These are phyloP conservation scores for Cerastis rubricosa DNA, from an alignment of 2,888 invertebrate genomes.

Conservation along the genomic window DNA sequence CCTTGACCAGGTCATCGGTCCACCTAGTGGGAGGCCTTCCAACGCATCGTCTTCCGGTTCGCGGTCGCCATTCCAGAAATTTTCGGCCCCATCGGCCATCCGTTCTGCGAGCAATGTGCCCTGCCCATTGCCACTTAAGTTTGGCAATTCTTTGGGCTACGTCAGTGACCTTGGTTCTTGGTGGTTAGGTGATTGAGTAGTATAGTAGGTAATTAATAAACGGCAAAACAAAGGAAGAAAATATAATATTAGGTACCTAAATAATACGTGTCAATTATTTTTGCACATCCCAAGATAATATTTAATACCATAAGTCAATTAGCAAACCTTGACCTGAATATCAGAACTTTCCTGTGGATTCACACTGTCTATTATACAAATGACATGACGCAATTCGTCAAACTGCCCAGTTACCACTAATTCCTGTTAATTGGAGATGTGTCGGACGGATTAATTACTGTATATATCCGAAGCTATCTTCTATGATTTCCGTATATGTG, in stretches of 20 bases:
- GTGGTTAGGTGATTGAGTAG: background rate
- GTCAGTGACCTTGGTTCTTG: too few species aligned
- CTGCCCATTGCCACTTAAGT: too few species aligned
- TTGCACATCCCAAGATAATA: background rate
- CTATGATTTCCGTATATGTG: background rate
- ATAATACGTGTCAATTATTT: background rate
- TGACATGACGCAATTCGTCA: background rate
- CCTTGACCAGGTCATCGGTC: too few species aligned
- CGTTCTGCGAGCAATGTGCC: too few species aligned
- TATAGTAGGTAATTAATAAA: background rate
- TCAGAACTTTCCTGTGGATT: background rate
- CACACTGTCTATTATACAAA: conserved; percentile 2
- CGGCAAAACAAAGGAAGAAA: background rate
- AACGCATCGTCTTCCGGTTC: too few species aligned
- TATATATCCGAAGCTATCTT: background rate
- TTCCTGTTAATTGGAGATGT: conserved; percentile 17
- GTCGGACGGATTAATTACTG: conserved; percentile 3
- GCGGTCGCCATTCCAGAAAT: too few species aligned
- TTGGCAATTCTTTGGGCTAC: too few species aligned
- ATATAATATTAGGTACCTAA: background rate
- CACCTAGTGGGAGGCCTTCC: too few species aligned
- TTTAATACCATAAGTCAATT: background rate
- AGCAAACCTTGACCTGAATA: conserved; percentile 19
- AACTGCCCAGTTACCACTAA: conserved; percentile 15
- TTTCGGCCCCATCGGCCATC: too few species aligned